Evolutionary conservation across 2,797 vertebrate genomes (phyloP).

Genomic region (Vespertilio murinus): DNA sequence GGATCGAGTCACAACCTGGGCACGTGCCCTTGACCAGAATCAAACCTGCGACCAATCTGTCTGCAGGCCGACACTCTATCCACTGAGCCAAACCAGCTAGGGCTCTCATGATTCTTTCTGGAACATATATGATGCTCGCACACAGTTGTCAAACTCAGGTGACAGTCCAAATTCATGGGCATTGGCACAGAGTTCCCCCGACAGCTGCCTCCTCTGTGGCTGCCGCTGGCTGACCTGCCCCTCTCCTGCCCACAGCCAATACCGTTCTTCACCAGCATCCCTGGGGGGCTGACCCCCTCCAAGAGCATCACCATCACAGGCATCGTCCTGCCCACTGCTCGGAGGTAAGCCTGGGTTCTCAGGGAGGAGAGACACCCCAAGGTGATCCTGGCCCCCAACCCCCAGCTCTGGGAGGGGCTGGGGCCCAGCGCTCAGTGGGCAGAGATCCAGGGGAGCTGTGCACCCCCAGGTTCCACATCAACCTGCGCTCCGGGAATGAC

Average conservation of each 20-base stretch:
- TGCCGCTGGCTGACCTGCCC: neutral
- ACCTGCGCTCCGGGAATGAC: conserved; percentile 66
- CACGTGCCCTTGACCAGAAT: too few relatives aligned
- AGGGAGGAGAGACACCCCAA: neutral
- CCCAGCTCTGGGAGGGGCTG: neutral
- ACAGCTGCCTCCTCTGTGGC: accelerated
- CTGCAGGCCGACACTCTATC: too few relatives aligned
- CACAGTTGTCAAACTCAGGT: neutral
- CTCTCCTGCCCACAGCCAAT: conserved; percentile 22
- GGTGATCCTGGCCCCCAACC: neutral
- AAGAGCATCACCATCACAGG: conserved; percentile 70
- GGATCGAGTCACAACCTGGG: too few relatives aligned
- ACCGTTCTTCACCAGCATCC: conserved; percentile 68
- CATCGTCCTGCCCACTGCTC: neutral
- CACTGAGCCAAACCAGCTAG: neutral
- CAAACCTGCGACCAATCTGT: too few relatives aligned
- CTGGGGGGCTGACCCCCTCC: conserved; percentile 69
- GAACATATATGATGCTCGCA: neutral
- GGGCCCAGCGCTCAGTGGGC: too few relatives aligned
- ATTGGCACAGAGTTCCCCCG: neutral
- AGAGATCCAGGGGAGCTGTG: neutral
- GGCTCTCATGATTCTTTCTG: neutral
- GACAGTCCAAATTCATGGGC: neutral
- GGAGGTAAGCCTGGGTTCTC: conserved; percentile 61
- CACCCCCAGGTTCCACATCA: conserved; percentile 77